These are phyloP conservation scores for Drosophila lowei DNA, from an alignment of 1,140 invertebrate species.

Conservation along the genomic window DNA sequence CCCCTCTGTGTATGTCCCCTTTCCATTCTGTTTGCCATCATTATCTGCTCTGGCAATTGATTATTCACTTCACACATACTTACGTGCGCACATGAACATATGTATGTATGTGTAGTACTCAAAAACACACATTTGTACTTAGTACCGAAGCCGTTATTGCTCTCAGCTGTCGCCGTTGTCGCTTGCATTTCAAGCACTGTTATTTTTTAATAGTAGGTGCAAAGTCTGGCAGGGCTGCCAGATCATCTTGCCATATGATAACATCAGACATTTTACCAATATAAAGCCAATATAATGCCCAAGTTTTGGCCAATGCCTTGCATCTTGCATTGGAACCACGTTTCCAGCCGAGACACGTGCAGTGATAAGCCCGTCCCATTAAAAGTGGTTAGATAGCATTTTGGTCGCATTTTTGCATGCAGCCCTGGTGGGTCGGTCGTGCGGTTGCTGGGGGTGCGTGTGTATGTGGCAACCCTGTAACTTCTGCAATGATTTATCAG, in stretches of 20 bases:
- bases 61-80: conserved; percentile 65
- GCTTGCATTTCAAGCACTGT: conserved; percentile 25
- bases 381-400: not conserved
- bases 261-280: no score
- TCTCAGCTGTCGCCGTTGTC: conserved; percentile 9
- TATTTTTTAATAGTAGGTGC: conserved; percentile 12
- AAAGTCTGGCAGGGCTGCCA: conserved; percentile 14
- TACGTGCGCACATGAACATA: conserved; percentile 11
- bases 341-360: no score
- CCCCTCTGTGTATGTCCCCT: conserved; percentile 2
- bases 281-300: no score
- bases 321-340: no score
- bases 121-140: no score
- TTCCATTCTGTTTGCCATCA: conserved; percentile 27
- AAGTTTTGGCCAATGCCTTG: no score
- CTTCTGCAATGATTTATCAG: conserved; percentile 33
- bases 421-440: conserved; percentile 15
- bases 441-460: not conserved
- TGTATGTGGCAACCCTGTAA: conserved; percentile 22
- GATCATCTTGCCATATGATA: no score
- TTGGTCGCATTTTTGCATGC: conserved; percentile 10
- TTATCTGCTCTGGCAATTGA: conserved; percentile 64
- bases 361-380: conserved; percentile 12
- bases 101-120: conserved; percentile 1
- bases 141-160: conserved; percentile 26